Conservation (phyloP, 2,113 vertebrate species). For the Phoenicopterus ruber region DNA sequence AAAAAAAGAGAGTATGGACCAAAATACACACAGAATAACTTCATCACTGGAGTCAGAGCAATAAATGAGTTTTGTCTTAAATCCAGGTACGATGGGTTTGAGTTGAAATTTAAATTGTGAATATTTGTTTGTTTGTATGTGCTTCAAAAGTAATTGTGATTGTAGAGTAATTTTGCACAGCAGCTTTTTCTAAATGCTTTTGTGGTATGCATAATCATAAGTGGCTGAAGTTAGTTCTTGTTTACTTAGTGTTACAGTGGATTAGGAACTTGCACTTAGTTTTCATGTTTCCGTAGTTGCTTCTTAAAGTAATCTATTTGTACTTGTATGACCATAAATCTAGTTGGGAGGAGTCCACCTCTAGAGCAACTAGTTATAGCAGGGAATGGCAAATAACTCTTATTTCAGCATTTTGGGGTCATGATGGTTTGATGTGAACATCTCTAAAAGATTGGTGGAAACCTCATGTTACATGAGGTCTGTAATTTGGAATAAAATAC, state of each 20-base stretch:
- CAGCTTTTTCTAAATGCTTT: neutral
- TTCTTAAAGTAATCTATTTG: neutral
- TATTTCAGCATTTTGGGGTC: neutral
- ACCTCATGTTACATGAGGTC: rapidly evolving
- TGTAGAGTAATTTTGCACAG: neutral
- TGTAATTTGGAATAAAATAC: neutral
- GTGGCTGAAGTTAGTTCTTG: neutral
- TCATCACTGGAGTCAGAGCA: constrained; percentile 96
- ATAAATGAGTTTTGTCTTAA: constrained; percentile 99
- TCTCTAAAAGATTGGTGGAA: neutral
- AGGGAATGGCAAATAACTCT: neutral
- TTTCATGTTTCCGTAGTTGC: neutral
- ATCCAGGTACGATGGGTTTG: constrained; percentile 82
- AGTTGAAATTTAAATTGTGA: neutral
- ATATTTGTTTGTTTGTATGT: neutral
- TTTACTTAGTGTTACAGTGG: neutral
- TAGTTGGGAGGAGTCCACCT: rapidly evolving
- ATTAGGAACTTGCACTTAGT: neutral
- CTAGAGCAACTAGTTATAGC: neutral
- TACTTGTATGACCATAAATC: neutral
- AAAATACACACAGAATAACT: constrained; percentile 97
- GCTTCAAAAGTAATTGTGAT: neutral
- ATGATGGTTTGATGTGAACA: neutral
- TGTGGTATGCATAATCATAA: neutral
- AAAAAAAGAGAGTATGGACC: constrained; percentile 96